Evolutionary conservation across 1,140 invertebrate genomes (phyloP), one percentile per base, ranked within the genome.

Genomic region (Nasonia longicornis): DNA sequence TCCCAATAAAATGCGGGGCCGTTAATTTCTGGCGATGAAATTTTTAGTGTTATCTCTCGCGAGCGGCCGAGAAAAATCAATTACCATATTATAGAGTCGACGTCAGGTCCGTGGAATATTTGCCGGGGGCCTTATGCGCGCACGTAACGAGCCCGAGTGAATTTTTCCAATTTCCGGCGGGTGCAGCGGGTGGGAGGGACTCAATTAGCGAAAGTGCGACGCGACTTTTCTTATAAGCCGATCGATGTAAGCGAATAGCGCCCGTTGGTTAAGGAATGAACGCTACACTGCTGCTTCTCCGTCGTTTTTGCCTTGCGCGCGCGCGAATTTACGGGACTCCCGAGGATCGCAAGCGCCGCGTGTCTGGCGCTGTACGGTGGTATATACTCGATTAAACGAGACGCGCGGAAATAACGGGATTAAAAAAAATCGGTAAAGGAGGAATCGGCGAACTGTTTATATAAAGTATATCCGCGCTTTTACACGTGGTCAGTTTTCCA

Each of bases 21-120:
- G 22, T 73, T 80, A 74, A 80, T 79, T 79, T 72, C 48, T 3
- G 29, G 12, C 77, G 20, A 72, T 64, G 69, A 79, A 78, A 78
- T 78, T 78, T 78, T 78, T 70, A 78, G 70, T 26, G 66, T 64
- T 20, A 26, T 45, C 67, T 1, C 29, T 2, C 16, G 45, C 72
- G 22, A 20, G 2, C 20, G 72, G 26, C 26, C 22, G n/a, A 45
- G 16, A 74, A 52, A 35, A 74, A 58, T 52, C 72, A 74, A 71
- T 71, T 71, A 42, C 16, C 69, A 20, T 71, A 26, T 20, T 31
- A 2, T 16, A 2, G 6, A 16, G 14, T n/a, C 16, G 26, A 3
- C 4, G 8, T 0, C 3, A 38, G 35, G 26, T 20, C 29, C 69
- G 35, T 8, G 35, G 35, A 71, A 71, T 71, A 12, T 3, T 35